Percentiles rank a stretch among this genome's conserved stretches.
These are phyloP conservation scores for Melospiza melodia DNA, from an alignment of 2,113 vertebrate species.

Conservation along the genomic window DNA sequence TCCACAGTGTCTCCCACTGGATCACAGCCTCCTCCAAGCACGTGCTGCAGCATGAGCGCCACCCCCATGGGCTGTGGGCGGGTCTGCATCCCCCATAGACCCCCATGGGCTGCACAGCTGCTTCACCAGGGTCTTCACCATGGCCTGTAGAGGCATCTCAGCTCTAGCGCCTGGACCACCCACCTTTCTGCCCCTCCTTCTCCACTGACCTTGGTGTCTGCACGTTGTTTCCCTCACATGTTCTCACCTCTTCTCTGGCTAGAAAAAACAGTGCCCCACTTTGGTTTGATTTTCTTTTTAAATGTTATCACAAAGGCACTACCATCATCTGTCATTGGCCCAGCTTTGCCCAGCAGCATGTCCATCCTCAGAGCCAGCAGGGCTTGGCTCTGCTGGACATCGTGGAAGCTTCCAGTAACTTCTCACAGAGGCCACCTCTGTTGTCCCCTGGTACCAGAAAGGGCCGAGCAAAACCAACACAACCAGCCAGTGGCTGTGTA, in stretches of 20 bases:
- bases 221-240: background rate
- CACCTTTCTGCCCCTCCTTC: background rate
- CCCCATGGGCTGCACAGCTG: background rate
- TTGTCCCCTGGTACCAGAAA: background rate
- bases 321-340: background rate
- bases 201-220: background rate
- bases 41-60: rapidly evolving
- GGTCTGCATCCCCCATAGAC: background rate
- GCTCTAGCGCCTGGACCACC: rapidly evolving
- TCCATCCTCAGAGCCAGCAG: background rate
- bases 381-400: background rate
- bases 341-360: background rate
- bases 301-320: background rate
- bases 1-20: rapidly evolving
- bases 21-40: background rate
- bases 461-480: background rate
- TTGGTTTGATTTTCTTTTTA: background rate
- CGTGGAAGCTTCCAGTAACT: background rate
- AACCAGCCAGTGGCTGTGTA: background rate
- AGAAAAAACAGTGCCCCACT: background rate
- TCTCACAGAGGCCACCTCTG: background rate
- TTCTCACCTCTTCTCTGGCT: background rate
- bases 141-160: background rate
- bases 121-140: background rate
- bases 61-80: rapidly evolving